Conservation (phyloP, 1,140 invertebrate species). For the Anastrepha ludens region DNA sequence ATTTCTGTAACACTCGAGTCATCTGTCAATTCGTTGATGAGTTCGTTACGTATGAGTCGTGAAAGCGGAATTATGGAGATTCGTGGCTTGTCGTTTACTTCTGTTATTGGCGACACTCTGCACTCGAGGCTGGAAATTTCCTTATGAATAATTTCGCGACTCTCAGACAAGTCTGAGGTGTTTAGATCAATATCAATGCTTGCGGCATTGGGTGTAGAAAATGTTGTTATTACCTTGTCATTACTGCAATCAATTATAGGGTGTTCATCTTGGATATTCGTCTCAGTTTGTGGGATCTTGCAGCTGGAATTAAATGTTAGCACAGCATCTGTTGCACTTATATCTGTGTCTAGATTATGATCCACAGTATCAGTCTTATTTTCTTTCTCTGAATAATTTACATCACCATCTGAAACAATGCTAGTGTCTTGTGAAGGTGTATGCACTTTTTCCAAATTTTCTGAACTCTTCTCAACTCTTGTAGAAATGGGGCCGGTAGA, state of each 20-base stretch:
- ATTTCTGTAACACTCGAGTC: conserved; percentile 26
- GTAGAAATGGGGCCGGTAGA: background rate
- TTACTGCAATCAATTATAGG: background rate
- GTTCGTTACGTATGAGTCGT: conserved; percentile 63
- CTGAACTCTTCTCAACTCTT: background rate
- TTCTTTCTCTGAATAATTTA: background rate
- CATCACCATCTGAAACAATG: background rate
- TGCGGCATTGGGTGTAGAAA: background rate
- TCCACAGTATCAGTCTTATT: background rate
- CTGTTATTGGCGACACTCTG: background rate
- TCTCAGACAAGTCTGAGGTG: background rate
- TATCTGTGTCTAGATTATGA: background rate
- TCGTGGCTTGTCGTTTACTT: conserved; percentile 46
- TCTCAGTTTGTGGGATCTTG: background rate
- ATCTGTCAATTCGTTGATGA: conserved; percentile 59
- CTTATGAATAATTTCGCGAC: background rate
- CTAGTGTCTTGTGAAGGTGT: background rate
- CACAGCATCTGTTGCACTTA: background rate
- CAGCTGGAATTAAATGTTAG: background rate
- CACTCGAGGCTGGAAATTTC: background rate
- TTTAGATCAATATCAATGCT: conserved; percentile 16
- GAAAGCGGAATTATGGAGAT: conserved; percentile 65
- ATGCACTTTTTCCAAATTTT: background rate
- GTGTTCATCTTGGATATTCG: background rate
- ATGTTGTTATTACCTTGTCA: background rate